Evolutionary conservation across 2,113 vertebrate genomes (phyloP).

Genomic region (Bubalus kerabau): DNA sequence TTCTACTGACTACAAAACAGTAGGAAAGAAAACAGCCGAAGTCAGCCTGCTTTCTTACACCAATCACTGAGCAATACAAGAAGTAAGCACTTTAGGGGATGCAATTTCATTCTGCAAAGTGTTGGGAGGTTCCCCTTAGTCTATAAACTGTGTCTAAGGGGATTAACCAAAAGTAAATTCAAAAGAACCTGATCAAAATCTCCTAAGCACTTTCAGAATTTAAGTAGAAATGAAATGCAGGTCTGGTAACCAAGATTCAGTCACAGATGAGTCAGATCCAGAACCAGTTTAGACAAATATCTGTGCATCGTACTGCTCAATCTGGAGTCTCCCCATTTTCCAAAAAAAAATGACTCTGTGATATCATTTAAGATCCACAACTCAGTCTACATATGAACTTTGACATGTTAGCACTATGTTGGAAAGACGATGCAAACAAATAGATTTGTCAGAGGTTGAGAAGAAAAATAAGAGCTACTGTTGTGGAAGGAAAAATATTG

Average conservation of each 20-base stretch:
- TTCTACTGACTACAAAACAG: neutral
- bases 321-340: neutral
- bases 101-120: neutral
- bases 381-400: neutral
- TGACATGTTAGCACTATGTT: neutral
- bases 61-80: neutral
- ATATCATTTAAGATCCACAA: neutral
- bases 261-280: neutral
- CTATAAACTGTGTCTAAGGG: neutral
- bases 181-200: neutral
- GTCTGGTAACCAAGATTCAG: neutral
- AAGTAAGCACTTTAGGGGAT: neutral
- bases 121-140: neutral
- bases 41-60: neutral
- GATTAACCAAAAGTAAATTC: neutral
- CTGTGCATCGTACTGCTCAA: neutral
- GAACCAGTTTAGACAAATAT: neutral
- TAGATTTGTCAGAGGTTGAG: neutral
- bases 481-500: neutral
- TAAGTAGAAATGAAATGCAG: neutral
- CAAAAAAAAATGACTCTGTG: neutral
- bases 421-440: neutral
- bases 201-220: accelerated
- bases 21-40: neutral
- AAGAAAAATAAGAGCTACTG: neutral